Percentiles rank a stretch among this genome's conserved stretches.
phyloP scores from a whole-genome alignment of 2,888 invertebrate species.

The Drosophila demipolita region DNA sequence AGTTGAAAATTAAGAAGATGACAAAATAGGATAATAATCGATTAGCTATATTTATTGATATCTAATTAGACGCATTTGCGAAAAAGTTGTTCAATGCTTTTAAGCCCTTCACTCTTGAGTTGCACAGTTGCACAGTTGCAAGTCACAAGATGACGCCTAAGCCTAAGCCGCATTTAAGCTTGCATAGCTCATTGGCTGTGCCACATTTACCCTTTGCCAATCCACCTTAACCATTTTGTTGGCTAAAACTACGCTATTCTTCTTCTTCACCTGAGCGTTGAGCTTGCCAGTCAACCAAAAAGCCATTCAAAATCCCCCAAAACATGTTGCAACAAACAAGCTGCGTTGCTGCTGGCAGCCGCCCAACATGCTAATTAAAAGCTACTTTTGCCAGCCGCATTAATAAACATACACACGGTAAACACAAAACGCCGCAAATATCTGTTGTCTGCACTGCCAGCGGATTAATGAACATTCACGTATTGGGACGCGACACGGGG shows the following conservation, averaged over 20 bases:
- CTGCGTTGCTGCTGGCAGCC: constrained; percentile 62
- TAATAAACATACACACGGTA: constrained; percentile 61
- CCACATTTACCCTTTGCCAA: not conserved
- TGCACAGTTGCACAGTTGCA: constrained; percentile 2
- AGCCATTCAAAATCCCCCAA: constrained; percentile 63
- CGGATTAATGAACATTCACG: constrained; percentile 65
- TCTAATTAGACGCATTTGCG: constrained; percentile 23
- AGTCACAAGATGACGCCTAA: too few relatives aligned
- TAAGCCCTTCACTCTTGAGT: not conserved
- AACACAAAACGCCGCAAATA: constrained; percentile 49
- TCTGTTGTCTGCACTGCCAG: constrained; percentile 48
- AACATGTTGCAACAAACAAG: constrained; percentile 63
- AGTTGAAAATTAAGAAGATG: not conserved
- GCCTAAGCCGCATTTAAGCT: constrained; percentile 31
- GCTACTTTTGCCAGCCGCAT: constrained; percentile 77
- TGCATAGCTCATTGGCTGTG: constrained; percentile 25
- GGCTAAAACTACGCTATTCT: constrained; percentile 19
- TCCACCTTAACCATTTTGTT: not conserved
- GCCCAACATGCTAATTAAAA: constrained; percentile 78
- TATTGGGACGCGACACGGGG: constrained; percentile 20
- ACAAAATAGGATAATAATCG: not conserved
- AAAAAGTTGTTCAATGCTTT: too few relatives aligned
- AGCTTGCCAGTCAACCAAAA: constrained; percentile 64
- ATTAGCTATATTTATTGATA: constrained; percentile 13
- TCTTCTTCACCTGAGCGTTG: constrained; percentile 19